A percentile compares a stretch with the other conserved stretches of the same genome.
Evolutionary conservation across 2,113 vertebrate species (phyloP).

Genomic region (Bubalus kerabau): DNA sequence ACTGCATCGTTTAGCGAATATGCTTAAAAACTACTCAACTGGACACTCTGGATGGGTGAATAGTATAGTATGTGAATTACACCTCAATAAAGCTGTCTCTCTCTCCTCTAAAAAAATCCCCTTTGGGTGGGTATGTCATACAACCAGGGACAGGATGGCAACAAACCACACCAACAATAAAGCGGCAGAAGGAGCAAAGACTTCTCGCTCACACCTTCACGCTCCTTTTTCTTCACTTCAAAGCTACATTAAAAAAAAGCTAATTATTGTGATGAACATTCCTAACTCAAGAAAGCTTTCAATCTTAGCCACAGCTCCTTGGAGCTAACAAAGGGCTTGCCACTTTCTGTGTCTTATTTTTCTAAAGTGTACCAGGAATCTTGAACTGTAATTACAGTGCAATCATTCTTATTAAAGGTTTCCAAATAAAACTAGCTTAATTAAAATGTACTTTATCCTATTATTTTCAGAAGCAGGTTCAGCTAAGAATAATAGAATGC

Average conservation of each 20-base stretch:
- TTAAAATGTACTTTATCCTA: constrained; percentile 37
- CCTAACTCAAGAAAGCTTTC: not conserved
- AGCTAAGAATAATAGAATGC: not conserved
- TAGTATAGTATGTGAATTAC: not conserved
- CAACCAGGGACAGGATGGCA: not conserved
- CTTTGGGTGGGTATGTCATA: not conserved
- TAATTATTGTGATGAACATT: not conserved
- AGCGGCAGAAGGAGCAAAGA: not conserved
- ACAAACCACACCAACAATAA: not conserved
- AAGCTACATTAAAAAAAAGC: not conserved
- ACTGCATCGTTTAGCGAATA: not conserved
- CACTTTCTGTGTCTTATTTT: not conserved
- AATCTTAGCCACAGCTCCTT: not conserved
- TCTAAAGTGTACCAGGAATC: constrained; percentile 4
- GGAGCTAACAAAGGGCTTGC: not conserved
- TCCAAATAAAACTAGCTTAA: constrained; percentile 54
- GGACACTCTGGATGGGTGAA: not conserved
- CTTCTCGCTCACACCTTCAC: not conserved
- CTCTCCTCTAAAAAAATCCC: not conserved
- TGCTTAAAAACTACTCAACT: not conserved
- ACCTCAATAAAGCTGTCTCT: not conserved
- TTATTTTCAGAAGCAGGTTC: constrained; percentile 28
- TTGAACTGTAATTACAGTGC: constrained; percentile 51
- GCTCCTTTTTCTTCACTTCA: not conserved
- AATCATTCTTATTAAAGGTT: constrained; percentile 53